A percentile compares a stretch with the other conserved stretches of the same genome.
These are phyloP conservation scores for Steinernema scapterisci DNA, from an alignment of 2,888 invertebrate species.

Conservation along the genomic window DNA sequence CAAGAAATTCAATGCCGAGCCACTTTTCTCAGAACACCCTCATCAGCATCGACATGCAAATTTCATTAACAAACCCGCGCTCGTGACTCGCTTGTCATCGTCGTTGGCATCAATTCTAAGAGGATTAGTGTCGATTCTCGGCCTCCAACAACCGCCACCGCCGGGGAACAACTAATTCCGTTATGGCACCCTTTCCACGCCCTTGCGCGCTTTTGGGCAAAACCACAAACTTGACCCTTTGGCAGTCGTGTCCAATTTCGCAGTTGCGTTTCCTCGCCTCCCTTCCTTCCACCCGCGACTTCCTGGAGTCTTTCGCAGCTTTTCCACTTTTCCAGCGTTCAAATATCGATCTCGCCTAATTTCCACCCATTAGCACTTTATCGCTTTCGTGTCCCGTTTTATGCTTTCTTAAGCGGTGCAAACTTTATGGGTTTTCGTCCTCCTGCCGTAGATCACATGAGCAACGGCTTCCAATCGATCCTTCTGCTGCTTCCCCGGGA, in stretches of 20 bases:
- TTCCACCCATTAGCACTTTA: constrained; percentile 14
- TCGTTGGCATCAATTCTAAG: not conserved
- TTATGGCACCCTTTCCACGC: not conserved
- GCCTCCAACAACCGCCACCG: too few relatives aligned
- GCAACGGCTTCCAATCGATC: too few relatives aligned
- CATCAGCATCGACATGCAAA: not conserved
- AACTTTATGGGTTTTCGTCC: not conserved
- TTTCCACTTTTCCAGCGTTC: constrained; percentile 8
- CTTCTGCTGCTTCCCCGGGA: too few relatives aligned
- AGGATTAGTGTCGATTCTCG: constrained; percentile 12
- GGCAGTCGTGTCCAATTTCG: constrained; percentile 2
- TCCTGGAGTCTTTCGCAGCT: not conserved
- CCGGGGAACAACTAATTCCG: not conserved
- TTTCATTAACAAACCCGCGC: not conserved
- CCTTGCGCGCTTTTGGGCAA: too few relatives aligned
- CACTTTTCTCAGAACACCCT: not conserved
- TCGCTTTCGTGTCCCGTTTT: constrained; percentile 5
- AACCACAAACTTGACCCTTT: not conserved
- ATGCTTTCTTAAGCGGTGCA: not conserved
- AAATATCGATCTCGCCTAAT: constrained; percentile 22
- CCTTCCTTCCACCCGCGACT: too few relatives aligned
- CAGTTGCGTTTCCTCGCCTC: not conserved
- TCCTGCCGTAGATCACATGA: not conserved
- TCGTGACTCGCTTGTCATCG: not conserved
- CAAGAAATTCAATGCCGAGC: not conserved